Base-by-base conservation (phyloP, 2,113 vertebrate species). In the Callipepla squamata region DNA sequence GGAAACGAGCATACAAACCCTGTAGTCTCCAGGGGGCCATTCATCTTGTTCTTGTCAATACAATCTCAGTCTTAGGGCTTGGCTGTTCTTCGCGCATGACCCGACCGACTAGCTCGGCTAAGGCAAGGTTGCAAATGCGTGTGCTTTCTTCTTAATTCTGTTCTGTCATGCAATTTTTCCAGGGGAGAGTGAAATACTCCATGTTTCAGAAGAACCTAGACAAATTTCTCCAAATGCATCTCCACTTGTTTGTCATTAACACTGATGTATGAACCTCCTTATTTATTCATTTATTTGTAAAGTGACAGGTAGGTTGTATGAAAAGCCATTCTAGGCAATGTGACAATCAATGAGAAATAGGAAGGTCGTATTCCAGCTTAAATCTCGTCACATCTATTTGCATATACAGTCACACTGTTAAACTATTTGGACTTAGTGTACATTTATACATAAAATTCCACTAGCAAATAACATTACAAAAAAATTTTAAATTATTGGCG, bases 1-100 rank as follows among this genome's bases (percentile, higher is more conserved):
- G 97, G 97, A 96, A 97, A 97, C 94, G 76, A 91, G 91, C 93
- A 96, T 92, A 96, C 97, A 97, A 97, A 96, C 96, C 96, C 97
- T 69, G 42, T 8, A 96, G 95, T 97, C 97, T 97, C 97, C 93
- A 75, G 95, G 95, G 97, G 97, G 97, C 92, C 97, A 97, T 98
- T 97, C 97, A 97, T 97, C 97, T 96, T 84, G 92, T 70, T 94
- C 95, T 55, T 85, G 97, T 97, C 97, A 97, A 95, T 97, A 87
- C 95, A 94, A 72, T 86, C 94, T 62, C 81, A 76, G 89, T 90
- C 92, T 92, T 66, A 10, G 53, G 89, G 92, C 81, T 92, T 75
- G 96, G 95, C 95, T 93, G 51, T 74, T 63, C 55, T 92, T 97
- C 96, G 96, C 92, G 89, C 96, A 97, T 97, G 95, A 92, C 90